Base-by-base conservation (phyloP, 2,888 invertebrate species). In the Amblyteles armatorius region DNA sequence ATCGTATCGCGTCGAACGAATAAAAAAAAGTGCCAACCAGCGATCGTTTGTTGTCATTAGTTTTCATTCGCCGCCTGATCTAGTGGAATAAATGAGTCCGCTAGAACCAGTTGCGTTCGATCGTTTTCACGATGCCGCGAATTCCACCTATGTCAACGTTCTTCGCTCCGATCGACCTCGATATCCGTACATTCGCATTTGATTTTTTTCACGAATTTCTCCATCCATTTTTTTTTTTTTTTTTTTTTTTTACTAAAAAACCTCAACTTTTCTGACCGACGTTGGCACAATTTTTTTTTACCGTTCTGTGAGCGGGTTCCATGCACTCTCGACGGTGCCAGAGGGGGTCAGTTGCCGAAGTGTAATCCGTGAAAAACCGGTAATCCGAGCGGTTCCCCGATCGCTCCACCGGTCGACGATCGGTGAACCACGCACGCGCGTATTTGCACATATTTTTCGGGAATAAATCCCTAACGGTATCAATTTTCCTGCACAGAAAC, bases 311-410 rank as follows among this genome's bases (percentile, higher is more conserved):
- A 84, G 77, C 68, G 60, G 36, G 65, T 67, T 69, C 50, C 68
- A 83, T 48, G 74, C 79, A 68, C 74, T 65, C 74, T 52, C 40
- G 73, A 79, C 22, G 36, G 48, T 40, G 9, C 6, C 33, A 40
- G 40, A 22, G 48, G 40, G 72, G 48, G 57, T 7, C 13, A 11
- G 36, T 36, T 52, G 2, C 68, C 50, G 16, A 63, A 71, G 69
- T 52, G 77, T 81, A 69, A 81, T 73, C 52, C 44, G 73, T 16
- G 68, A 74, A 57, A 81, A 84, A 81, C 84, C 81, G 84, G 77
- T 84, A 77, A 81, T 84, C 73, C 77, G 55, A 67, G 72, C 77
- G 67, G 67, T 73, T 73, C 73, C 40, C 69, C 40, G 22, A 50
- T 44, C 81, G 67, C 67, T 73, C 73, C 73, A 22, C 69, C 40